A percentile compares a stretch with the other conserved stretches of the same genome.
These are phyloP conservation scores for Cotesia chilonis DNA, from an alignment of 1,140 invertebrate genomes.

Conservation along the genomic window DNA sequence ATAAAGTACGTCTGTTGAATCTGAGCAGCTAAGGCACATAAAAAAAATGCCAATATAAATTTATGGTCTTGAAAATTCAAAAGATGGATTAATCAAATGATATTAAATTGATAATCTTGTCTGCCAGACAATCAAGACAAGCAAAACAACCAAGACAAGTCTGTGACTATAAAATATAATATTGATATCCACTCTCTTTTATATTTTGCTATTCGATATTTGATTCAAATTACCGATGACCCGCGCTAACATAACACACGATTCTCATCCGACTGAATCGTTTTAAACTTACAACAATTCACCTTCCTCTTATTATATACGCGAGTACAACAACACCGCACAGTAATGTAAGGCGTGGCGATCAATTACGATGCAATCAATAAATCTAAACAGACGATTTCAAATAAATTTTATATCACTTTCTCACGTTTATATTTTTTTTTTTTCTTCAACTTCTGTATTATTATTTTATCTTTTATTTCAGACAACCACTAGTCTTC, in stretches of 20 bases:
- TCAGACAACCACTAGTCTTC: not conserved
- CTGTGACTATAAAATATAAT: not conserved
- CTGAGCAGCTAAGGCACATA: not conserved
- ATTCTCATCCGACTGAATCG: slow-evolving; percentile 5
- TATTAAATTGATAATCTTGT: too few relatives aligned
- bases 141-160: not conserved
- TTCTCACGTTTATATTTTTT: slow-evolving; percentile 18
- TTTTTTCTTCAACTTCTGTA: not conserved
- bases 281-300: slow-evolving; percentile 8
- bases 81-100: too few relatives aligned
- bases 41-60: too few relatives aligned
- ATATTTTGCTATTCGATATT: not conserved
- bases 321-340: not conserved
- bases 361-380: slow-evolving; percentile 27
- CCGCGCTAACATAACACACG: slow-evolving; percentile 1
- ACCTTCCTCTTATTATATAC: too few relatives aligned
- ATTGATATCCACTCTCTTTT: not conserved
- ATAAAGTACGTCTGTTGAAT: not conserved
- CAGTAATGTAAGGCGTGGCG: slow-evolving; percentile 18
- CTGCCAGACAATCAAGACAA: not conserved
- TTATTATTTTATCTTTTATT: too few relatives aligned
- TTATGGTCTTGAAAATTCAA: too few relatives aligned
- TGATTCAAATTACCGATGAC: slow-evolving; percentile 24
- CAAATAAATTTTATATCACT: slow-evolving; percentile 9
- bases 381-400: slow-evolving; percentile 14